Conservation (phyloP, 2,113 vertebrate species). For the Entosphenus tridentatus region DNA sequence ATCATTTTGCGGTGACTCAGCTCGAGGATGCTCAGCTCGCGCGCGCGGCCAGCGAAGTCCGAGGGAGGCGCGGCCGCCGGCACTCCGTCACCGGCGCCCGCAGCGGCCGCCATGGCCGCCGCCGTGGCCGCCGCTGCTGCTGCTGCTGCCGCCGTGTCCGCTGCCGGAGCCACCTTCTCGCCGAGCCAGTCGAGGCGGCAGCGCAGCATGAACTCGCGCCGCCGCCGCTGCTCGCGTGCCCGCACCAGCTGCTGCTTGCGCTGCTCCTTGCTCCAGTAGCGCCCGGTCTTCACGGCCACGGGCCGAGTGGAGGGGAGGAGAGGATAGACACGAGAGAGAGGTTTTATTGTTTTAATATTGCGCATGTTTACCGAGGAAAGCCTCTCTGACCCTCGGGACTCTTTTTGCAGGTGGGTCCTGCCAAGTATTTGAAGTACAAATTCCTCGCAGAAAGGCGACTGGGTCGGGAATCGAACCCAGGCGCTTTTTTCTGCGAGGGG, state of each 20-base stretch:
- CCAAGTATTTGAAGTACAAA: no score
- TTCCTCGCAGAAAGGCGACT: no score
- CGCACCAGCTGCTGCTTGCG: slow-evolving; percentile 69
- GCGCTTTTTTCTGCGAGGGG: no score
- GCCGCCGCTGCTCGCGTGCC: slow-evolving; percentile 63
- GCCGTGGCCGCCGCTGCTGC: background rate
- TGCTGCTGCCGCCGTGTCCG: background rate
- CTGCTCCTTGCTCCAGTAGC: slow-evolving; percentile 94
- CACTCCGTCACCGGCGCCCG: background rate
- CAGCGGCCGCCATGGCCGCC: background rate
- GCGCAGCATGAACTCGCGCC: slow-evolving; percentile 81
- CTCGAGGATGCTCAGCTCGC: slow-evolving; percentile 75
- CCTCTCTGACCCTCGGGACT: no score
- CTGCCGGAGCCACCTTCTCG: slow-evolving; percentile 25
- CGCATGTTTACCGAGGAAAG: no score
- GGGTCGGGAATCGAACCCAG: no score
- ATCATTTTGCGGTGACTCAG: slow-evolving; percentile 97
- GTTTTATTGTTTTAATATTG: no score
- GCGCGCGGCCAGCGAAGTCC: slow-evolving; percentile 49
- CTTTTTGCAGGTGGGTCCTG: no score
- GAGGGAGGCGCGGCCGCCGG: slow-evolving; percentile 23
- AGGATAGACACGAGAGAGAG: no score
- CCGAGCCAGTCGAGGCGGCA: slow-evolving; percentile 65
- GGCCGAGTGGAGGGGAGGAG: no score
- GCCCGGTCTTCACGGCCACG: slow-evolving; percentile 29